These are phyloP conservation scores for Heliangelus exortis DNA, from an alignment of 2,797 vertebrate species.

Conservation along the genomic window DNA sequence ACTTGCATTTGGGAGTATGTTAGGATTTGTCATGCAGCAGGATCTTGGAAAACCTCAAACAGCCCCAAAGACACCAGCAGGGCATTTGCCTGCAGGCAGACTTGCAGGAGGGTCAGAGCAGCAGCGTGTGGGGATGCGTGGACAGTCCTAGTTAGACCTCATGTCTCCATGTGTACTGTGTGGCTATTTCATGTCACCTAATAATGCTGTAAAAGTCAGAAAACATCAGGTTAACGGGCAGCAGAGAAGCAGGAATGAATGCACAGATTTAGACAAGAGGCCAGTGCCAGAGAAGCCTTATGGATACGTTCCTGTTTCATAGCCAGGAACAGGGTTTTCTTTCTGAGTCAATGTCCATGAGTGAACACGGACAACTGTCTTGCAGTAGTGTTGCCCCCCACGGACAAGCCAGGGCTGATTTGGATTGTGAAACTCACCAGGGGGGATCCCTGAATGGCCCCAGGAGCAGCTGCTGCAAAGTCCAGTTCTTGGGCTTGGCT, in stretches of 20 bases:
- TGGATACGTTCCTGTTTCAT: not conserved
- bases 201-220: not conserved
- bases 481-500: not conserved
- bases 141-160: not conserved
- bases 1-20: not conserved
- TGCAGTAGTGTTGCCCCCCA: not conserved
- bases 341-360: not conserved
- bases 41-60: not conserved
- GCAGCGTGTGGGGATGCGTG: not conserved
- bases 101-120: not conserved
- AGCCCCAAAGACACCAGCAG: not conserved
- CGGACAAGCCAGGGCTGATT: accelerated
- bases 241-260: not conserved
- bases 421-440: not conserved
- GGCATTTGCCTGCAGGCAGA: not conserved
- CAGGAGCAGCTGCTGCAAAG: accelerated
- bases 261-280: not conserved
- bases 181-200: not conserved
- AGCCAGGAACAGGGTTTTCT: not conserved
- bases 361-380: not conserved
- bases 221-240: not conserved
- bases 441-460: not conserved
- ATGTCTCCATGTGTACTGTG: accelerated
- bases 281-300: not conserved
- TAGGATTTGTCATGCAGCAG: not conserved